phyloP scores from a whole-genome alignment of 2,797 vertebrate species.

The Cuniculus paca region DNA sequence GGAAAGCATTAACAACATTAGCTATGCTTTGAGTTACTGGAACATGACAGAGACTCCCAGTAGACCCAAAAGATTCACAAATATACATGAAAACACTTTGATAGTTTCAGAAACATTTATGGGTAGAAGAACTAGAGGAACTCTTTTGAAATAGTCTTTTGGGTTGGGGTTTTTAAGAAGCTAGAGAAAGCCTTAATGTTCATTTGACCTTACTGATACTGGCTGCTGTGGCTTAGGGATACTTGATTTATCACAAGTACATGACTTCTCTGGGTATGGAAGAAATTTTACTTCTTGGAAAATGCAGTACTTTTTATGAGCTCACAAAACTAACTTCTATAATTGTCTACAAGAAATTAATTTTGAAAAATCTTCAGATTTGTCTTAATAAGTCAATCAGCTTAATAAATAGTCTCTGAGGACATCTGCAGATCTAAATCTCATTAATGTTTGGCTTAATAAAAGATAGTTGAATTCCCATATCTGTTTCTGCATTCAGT shows the following conservation, averaged over 20 bases:
- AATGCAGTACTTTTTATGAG: background rate
- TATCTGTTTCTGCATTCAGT: background rate
- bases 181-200: background rate
- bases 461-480: background rate
- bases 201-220: background rate
- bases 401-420: background rate
- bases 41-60: background rate
- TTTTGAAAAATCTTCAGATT: background rate
- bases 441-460: background rate
- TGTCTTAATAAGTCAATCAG: conserved; percentile 1
- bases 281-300: conserved; percentile 25
- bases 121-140: background rate
- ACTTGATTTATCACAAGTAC: background rate
- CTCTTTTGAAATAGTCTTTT: background rate
- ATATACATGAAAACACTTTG: background rate
- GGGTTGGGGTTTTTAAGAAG: background rate
- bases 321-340: conserved; percentile 7
- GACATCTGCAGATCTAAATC: background rate
- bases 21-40: background rate
- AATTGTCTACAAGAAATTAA: conserved; percentile 31
- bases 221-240: background rate
- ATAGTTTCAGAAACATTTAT: background rate
- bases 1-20: background rate
- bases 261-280: background rate
- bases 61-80: background rate